These are phyloP conservation scores for Halcyon leucocephala DNA, from an alignment of 2,797 vertebrate genomes.

Conservation along the genomic window DNA sequence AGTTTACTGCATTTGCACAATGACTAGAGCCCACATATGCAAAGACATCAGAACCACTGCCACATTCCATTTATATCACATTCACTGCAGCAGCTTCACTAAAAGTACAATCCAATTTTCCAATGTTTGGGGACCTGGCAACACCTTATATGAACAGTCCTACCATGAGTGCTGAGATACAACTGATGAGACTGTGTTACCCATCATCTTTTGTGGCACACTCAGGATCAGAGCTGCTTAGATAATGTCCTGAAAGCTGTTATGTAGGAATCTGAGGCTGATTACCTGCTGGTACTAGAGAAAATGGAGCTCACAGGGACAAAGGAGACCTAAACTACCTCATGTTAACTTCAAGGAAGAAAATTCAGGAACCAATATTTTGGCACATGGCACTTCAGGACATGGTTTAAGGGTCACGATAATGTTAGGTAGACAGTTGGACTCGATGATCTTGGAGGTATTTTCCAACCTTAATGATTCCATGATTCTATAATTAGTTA, in stretches of 20 bases:
- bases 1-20: not conserved
- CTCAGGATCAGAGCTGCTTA: not conserved
- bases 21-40: not conserved
- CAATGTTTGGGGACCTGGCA: not conserved
- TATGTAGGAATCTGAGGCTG: not conserved
- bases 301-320: not conserved
- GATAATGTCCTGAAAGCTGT: not conserved
- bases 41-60: not conserved
- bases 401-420: no score
- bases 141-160: not conserved
- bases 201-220: not conserved
- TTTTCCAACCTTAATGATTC: no score
- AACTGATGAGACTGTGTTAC: not conserved
- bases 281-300: not conserved
- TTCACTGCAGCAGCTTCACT: not conserved
- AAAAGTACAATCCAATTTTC: not conserved
- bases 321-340: not conserved
- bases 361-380: not conserved
- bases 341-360: not conserved
- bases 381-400: not conserved
- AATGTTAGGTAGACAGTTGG: no score
- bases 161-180: not conserved
- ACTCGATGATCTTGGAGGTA: no score
- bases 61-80: not conserved
- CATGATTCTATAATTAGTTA: not conserved